These are phyloP conservation scores for Plotosus lineatus DNA, from an alignment of 2,113 vertebrate species.

Conservation along the genomic window DNA sequence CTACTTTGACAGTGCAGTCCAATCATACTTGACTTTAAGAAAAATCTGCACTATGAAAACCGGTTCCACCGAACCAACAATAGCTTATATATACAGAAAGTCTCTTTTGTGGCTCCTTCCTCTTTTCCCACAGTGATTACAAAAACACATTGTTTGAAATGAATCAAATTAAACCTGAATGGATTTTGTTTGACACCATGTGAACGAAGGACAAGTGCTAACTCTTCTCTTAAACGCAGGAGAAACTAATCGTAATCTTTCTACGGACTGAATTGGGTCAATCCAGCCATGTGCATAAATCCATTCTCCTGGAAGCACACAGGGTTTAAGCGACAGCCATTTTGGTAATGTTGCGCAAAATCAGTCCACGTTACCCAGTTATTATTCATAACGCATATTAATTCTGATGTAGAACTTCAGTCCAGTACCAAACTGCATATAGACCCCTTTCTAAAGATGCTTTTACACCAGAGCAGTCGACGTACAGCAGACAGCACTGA, in stretches of 20 bases:
- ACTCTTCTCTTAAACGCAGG: not conserved
- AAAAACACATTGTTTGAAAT: not conserved
- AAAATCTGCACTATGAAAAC: slow-evolving; percentile 17
- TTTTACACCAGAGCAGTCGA: not conserved
- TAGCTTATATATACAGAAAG: not conserved
- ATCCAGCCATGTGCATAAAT: not conserved
- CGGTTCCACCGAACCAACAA: not conserved
- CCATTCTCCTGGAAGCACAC: not conserved
- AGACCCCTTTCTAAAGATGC: not conserved
- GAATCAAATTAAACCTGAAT: not conserved
- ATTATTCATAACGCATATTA: not conserved
- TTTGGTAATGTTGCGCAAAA: not conserved
- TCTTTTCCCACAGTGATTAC: not conserved
- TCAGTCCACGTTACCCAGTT: not conserved
- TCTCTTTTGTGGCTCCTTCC: not conserved
- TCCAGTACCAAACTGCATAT: not conserved
- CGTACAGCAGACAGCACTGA: too few species aligned
- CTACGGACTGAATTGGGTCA: too few species aligned
- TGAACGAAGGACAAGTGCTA: not conserved
- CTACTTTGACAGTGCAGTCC: slow-evolving; percentile 8
- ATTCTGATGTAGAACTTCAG: too few species aligned
- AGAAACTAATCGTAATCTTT: too few species aligned
- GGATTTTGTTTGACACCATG: too few species aligned
- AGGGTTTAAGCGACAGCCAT: not conserved
- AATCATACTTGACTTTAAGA: not conserved